Evolutionary conservation across 2,888 invertebrate species (phyloP), one percentile per base, ranked within the genome.

Genomic region (Drosophila suboccidentalis): DNA sequence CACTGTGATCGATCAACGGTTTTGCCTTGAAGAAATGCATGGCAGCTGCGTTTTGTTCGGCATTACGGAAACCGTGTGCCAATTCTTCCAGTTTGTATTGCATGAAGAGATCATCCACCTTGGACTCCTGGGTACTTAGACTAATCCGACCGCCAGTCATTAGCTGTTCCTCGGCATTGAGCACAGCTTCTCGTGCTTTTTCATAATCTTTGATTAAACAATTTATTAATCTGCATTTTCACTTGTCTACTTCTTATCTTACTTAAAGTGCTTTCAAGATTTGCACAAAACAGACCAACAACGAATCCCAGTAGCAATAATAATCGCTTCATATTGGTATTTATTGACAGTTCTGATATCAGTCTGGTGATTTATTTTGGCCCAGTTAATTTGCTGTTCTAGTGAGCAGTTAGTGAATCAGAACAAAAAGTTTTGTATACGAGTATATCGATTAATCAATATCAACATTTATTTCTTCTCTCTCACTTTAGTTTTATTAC

Each of bases 21-120:
- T 93, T 94, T 0, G 93, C 93, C 11, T 93, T 90, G 63, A 95
- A 93, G 75, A 95, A 95, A 87, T 94, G 95, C 66, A 92, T 89
- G 0, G 93, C 92, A 0, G 95, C 94, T 15, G 94, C 90, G 50
- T 90, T 92, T 41, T 80, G 81, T 1, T 89, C 87, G 17, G 92
- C 87, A 70, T 91, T 78, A 3, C 70, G 72, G 38, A 87, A 91
- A 0, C 92, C 92, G 11, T 70, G 72, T 0, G 79, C 71, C 66
- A 92, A 62, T 49, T 92, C 92, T 0, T 87, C 82, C 3, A 82
- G 60, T 65, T 92, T 92, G 38, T 90, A 80, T 6, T 90, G 84
- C 80, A 92, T 89, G 39, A 93, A 90, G 32, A 91, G 87, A 22
- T 87, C 78, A 47, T 93, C 87, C 0, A 81, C 93, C 26, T 77